phyloP scores from a whole-genome alignment of 2,888 invertebrate genomes.

The Epistrophe eligans region DNA sequence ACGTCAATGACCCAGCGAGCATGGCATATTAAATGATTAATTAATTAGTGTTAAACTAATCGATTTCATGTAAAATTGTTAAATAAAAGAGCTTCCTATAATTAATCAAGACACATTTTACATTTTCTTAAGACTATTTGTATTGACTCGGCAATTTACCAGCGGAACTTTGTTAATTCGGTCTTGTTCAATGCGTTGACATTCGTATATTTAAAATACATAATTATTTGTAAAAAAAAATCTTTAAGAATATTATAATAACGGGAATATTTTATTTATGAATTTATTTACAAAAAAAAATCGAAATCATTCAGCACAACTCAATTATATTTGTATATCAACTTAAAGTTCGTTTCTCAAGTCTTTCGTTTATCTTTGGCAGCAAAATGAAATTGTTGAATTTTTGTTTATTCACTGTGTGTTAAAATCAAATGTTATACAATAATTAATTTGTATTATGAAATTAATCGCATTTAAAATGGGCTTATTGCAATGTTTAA shows the following conservation, averaged over 20 bases:
- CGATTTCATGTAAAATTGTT: neutral
- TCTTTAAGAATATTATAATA: neutral
- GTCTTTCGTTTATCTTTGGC: constrained; percentile 8
- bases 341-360: constrained; percentile 17
- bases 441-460: neutral
- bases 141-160: too few species aligned
- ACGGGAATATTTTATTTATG: neutral
- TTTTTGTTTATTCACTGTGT: neutral
- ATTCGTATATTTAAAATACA: neutral
- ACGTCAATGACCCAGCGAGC: too few species aligned
- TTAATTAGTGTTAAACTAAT: too few species aligned
- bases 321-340: neutral
- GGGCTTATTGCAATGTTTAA: neutral
- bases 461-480: neutral
- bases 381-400: neutral
- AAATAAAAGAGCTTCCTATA: neutral
- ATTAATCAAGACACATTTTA: neutral
- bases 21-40: too few species aligned
- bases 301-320: too few species aligned
- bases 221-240: neutral
- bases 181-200: neutral
- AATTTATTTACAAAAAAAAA: too few species aligned
- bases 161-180: neutral
- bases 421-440: neutral
- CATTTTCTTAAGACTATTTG: too few species aligned